Base-by-base conservation (phyloP, 2,888 invertebrate species). In the Archips crataeganus region DNA sequence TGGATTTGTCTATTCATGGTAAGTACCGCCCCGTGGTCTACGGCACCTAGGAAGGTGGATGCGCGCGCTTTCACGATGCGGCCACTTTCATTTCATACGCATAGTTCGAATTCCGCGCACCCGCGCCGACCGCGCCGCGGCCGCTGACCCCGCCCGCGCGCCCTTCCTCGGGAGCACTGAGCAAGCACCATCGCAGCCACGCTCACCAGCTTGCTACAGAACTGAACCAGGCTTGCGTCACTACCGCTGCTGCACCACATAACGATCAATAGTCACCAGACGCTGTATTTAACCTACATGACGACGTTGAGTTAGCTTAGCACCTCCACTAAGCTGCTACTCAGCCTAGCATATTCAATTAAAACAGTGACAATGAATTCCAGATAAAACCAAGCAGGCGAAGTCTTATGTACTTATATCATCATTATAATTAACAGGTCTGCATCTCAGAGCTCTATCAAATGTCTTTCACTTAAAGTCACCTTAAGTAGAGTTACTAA, bases 71-170 rank as follows among this genome's bases (percentile, higher is more conserved):
- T 94, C 94, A 90, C 94, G 93, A 89, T 91, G 89, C 91, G 90
- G 91, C 92, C 93, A 93, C 94, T 94, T 94, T 94, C 94, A 93
- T 93, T 94, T 94, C 92, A 93, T 93, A 93, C 93, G 92, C 94
- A 94, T 94, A 93, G 91, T 89, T 93, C 87, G 93, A 92, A 94
- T 94, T 93, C 94, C 94, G 89, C 91, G 90, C 89, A 91, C 88
- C 88, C 87, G 90, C 88, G 87, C 88, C 90, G 91, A 87, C 87
- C 89, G 89, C 87, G 86, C 88, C 79, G 90, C 92, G 94, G 92
- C 87, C 94, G 94, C 90, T 93, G 93, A 95, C 95, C 95, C 95
- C 94, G 95, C 94, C 87, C 88, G 85, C 85, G 89, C 91, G 90
- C 91, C 89, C 90, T 91, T 91, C 91, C 89, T 89, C 86, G 83